A percentile compares a stretch with the other conserved stretches of the same genome.
Evolutionary conservation across 1,140 invertebrate species (phyloP).

Genomic region (Adoxophyes honmai): DNA sequence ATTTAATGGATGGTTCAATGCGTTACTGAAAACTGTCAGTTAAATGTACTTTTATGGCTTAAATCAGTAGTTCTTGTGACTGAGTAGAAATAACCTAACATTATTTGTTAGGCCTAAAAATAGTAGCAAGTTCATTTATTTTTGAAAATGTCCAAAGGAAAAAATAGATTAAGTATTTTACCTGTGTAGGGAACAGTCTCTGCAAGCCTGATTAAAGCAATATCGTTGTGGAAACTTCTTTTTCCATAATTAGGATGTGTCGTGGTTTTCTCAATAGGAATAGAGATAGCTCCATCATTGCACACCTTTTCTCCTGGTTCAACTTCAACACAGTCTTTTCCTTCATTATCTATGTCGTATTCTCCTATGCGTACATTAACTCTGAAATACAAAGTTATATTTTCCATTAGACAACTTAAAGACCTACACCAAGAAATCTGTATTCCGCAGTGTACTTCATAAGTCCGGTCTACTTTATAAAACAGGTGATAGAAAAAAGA

Average conservation of each 20-base stretch:
- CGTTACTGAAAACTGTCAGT: too few species aligned
- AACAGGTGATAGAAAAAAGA: too few species aligned
- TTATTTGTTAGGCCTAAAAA: too few species aligned
- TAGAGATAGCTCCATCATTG: conserved; percentile 27
- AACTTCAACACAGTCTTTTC: conserved; percentile 35
- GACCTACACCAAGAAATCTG: too few species aligned
- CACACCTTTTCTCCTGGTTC: conserved; percentile 40
- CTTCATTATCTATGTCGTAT: conserved; percentile 35
- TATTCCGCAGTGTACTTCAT: too few species aligned
- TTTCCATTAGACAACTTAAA: not conserved
- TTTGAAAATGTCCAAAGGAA: too few species aligned
- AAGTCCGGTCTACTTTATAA: too few species aligned
- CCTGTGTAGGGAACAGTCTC: conserved; percentile 40
- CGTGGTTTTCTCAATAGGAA: conserved; percentile 48
- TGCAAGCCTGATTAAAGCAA: conserved; percentile 49
- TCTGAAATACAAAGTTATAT: conserved; percentile 27
- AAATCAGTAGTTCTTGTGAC: too few species aligned
- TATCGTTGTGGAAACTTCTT: conserved; percentile 44
- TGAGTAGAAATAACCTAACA: too few species aligned
- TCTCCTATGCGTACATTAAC: conserved; percentile 45
- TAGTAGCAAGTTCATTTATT: too few species aligned
- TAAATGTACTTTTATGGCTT: too few species aligned
- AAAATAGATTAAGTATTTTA: conserved; percentile 14
- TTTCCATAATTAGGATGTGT: conserved; percentile 42
- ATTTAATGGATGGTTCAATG: too few species aligned